These are phyloP conservation scores for Leptopilina clavipes DNA, from an alignment of 1,140 invertebrate species.

Conservation along the genomic window DNA sequence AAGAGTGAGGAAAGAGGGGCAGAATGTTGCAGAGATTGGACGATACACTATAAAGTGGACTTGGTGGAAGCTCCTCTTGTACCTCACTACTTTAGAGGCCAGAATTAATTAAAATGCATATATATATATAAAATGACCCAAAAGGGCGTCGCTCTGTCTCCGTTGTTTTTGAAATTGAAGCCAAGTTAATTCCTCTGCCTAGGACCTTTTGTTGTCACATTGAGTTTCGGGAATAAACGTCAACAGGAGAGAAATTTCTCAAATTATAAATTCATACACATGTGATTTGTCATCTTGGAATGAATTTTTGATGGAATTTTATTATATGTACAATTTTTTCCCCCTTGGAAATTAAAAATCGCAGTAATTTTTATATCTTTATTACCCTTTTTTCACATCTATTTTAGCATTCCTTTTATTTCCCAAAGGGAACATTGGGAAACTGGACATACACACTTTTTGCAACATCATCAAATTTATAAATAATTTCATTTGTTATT, in stretches of 20 bases:
- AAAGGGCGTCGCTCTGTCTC: conserved; percentile 30
- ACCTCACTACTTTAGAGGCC: conserved; percentile 55
- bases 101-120: conserved; percentile 67
- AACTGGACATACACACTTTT: too few species aligned
- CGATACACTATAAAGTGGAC: conserved; percentile 55
- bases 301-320: not conserved
- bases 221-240: conserved; percentile 1
- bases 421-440: too few species aligned
- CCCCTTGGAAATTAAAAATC: too few species aligned
- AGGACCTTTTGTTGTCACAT: conserved; percentile 21
- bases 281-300: not conserved
- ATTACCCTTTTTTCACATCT: too few species aligned
- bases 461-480: too few species aligned
- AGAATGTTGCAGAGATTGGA: conserved; percentile 45
- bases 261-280: conserved; percentile 15
- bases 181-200: conserved; percentile 54
- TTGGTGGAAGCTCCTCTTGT: conserved; percentile 48
- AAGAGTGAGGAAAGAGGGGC: conserved; percentile 31
- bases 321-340: too few species aligned
- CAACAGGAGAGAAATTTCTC: conserved; percentile 1
- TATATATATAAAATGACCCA: conserved; percentile 62
- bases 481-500: too few species aligned
- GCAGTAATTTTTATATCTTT: too few species aligned
- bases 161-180: conserved; percentile 57
- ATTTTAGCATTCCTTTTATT: too few species aligned